Conservation (phyloP, 2,113 vertebrate genomes). For the Hepsetus odoe region DNA sequence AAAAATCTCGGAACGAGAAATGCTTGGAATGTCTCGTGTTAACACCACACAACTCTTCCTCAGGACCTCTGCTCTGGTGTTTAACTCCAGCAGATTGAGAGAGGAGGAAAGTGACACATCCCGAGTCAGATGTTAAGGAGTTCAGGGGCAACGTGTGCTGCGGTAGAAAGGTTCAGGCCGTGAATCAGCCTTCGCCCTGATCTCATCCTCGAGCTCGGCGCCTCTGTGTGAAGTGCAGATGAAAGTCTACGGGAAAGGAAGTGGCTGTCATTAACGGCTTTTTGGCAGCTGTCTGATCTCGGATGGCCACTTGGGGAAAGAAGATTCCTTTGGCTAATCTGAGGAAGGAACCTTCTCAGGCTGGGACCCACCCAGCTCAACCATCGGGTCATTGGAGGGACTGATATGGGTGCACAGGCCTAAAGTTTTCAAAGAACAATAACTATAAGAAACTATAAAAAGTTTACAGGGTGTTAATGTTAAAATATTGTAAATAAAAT, state of each 20-base stretch:
- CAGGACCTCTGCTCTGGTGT: not conserved
- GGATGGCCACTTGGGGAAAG: not conserved
- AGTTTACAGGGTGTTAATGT: no score
- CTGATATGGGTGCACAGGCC: not conserved
- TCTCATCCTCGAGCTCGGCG: not conserved
- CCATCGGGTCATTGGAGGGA: not conserved
- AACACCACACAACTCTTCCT: not conserved
- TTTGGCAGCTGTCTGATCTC: slow-evolving; percentile 20
- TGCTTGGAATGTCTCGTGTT: slow-evolving; percentile 65
- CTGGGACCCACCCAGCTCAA: not conserved
- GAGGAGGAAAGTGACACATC: not conserved
- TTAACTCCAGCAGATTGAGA: not conserved
- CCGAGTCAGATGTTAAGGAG: not conserved
- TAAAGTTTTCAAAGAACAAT: not conserved
- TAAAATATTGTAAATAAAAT: no score
- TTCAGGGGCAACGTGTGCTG: not conserved
- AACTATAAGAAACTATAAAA: no score
- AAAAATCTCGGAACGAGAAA: slow-evolving; percentile 55
- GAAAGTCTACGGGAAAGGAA: slow-evolving; percentile 28
- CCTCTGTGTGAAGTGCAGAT: slow-evolving; percentile 26
- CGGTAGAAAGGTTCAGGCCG: not conserved
- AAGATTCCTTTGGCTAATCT: not conserved
- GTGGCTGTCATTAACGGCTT: slow-evolving; percentile 27
- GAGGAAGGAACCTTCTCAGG: slow-evolving; percentile 21
- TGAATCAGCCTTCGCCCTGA: slow-evolving; percentile 5